Conservation (phyloP, 2,797 vertebrate genomes). For the Loris lydekkerianus region DNA sequence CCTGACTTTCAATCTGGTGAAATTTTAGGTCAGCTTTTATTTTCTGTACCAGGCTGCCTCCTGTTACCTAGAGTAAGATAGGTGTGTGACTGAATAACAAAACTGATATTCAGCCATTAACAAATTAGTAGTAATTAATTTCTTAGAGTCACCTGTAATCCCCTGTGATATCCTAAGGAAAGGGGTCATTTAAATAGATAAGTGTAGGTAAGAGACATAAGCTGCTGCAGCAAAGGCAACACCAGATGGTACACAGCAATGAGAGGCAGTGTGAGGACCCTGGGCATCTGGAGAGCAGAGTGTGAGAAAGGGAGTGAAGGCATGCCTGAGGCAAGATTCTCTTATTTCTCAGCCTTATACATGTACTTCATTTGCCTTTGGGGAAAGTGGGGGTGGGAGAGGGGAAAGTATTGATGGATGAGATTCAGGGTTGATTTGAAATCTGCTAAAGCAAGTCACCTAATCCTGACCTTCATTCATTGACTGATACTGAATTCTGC, state of each 20-base stretch:
- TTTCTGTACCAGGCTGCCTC: background rate
- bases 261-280: constrained; percentile 3
- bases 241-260: constrained; percentile 56
- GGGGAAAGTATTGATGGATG: background rate
- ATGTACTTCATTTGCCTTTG: constrained; percentile 61
- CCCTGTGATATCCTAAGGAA: constrained; percentile 47
- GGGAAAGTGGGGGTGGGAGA: background rate
- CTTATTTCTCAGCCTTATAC: constrained; percentile 5
- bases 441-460: constrained; percentile 46
- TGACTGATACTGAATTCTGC: constrained; percentile 60
- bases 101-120: constrained; percentile 52
- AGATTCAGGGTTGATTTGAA: constrained; percentile 63
- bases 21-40: constrained; percentile 46
- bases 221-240: background rate
- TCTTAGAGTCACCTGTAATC: constrained; percentile 55
- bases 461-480: constrained; percentile 63
- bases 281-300: constrained; percentile 54
- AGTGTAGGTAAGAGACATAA: constrained; percentile 54
- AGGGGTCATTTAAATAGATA: constrained; percentile 55
- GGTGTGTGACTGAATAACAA: constrained; percentile 19
- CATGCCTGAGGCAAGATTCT: constrained; percentile 31
- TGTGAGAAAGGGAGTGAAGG: constrained; percentile 49
- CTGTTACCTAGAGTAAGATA: constrained; percentile 32
- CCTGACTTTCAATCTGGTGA: constrained; percentile 26
- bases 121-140: constrained; percentile 66